Conservation (phyloP, 2,888 invertebrate genomes). For the Disparrhopalites patrizii region DNA sequence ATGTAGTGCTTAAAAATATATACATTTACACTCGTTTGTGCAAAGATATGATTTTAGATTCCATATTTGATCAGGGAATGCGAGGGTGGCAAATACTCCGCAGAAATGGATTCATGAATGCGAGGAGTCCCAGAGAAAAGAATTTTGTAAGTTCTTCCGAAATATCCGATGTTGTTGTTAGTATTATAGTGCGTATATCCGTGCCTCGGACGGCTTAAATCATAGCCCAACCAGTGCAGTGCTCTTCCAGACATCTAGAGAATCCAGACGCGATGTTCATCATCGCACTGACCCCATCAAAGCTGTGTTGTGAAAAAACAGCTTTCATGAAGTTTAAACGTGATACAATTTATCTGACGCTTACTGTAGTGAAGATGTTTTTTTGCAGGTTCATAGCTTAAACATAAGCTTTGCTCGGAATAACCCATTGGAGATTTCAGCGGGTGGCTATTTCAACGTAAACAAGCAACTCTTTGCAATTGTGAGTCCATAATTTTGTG, state of each 20-base stretch:
- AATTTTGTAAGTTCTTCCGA: conserved; percentile 27
- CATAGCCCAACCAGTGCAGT: no score
- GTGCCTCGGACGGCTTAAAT: no score
- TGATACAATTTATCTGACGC: no score
- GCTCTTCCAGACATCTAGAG: no score
- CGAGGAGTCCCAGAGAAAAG: conserved; percentile 8
- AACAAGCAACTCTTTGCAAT: conserved; percentile 25
- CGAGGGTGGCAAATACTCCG: conserved; percentile 26
- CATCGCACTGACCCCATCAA: no score
- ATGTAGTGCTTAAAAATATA: neutral
- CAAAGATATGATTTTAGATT: neutral
- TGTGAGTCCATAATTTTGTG: neutral
- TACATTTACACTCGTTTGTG: neutral
- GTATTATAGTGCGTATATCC: neutral
- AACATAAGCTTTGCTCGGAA: conserved; percentile 41
- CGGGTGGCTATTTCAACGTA: conserved; percentile 39
- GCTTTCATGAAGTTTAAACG: no score
- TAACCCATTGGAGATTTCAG: conserved; percentile 38
- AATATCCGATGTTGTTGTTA: neutral
- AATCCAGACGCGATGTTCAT: no score
- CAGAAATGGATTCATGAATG: conserved; percentile 22
- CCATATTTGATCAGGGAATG: conserved; percentile 27
- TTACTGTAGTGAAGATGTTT: neutral
- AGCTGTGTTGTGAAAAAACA: no score
- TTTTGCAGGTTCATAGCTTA: conserved; percentile 34